Evolutionary conservation across 2,797 vertebrate species (phyloP), one percentile per base, ranked within the genome.

Genomic region (Propithecus perrieri): DNA sequence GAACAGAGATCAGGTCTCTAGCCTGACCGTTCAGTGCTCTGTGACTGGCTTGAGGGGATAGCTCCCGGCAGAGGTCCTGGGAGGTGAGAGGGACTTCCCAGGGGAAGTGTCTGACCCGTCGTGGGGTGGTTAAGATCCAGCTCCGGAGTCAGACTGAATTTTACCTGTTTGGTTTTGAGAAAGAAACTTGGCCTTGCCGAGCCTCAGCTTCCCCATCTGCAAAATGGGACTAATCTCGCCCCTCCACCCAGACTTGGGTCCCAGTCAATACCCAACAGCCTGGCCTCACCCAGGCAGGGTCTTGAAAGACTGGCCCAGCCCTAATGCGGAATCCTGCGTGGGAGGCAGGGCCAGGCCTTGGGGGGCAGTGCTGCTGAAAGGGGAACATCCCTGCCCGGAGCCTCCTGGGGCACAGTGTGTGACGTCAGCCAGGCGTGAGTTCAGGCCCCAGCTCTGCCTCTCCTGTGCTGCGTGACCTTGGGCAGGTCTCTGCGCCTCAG

Each of bases 401-500:
- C n/a, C 3, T 1, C 50, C 43, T 8, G 1, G 48, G 61, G 65
- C 79, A 48, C 79, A 41, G 22, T 10, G 24, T 75, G 71, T 41
- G 38, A 50, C 85, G 59, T 50, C 35, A n/a, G 35, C 55, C 30
- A 35, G 28, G 33, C 15, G 0, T 87, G 67, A 85, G 48, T 74
- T 92, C 76, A 94, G 96, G 72, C 5, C 76, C 35, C 33, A 72
- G 9, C 33, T 89, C 33, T 55, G 84, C 57, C 63, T 69, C 55
- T 80, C 38, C 46, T 24, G 33, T 61, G 38, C 94, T 86, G n/a
- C 48, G 88, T 92, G 96, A 65, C 74, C 20, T 74, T 79, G 57
- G 72, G 10, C n/a, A 80, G 63, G 61, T 80, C 92, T 72, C 78
- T 35, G 61, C 55, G 48, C 74, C 76, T 97, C 53, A 71, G 72